Evolutionary conservation across 2,888 invertebrate species (phyloP).

Genomic region (Hoplodrina ambigua): DNA sequence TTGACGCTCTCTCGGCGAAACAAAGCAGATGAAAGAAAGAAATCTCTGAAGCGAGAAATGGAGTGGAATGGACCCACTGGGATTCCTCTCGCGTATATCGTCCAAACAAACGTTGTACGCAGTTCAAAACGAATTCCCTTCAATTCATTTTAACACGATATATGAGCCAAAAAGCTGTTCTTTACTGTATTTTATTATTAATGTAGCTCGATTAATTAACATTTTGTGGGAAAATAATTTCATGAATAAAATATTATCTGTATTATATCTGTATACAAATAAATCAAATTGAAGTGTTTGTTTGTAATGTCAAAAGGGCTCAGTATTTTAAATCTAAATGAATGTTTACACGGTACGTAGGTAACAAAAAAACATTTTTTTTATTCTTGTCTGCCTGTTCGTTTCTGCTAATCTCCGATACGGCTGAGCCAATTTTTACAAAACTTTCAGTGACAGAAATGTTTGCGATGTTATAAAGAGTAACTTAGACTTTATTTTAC

Average conservation of each 20-base stretch:
- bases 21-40: conserved; percentile 81
- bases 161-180: conserved; percentile 12
- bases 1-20: conserved; percentile 78
- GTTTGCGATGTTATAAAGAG: too few species aligned
- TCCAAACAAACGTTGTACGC: conserved; percentile 42
- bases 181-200: conserved; percentile 19
- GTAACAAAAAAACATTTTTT: too few species aligned
- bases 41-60: conserved; percentile 79
- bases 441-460: too few species aligned
- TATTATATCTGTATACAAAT: too few species aligned
- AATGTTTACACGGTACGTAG: too few species aligned
- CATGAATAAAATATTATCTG: not conserved
- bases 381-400: too few species aligned
- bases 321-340: too few species aligned
- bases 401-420: too few species aligned
- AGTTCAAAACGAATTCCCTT: conserved; percentile 27
- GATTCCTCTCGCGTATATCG: conserved; percentile 67
- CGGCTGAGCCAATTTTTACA: too few species aligned
- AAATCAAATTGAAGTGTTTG: too few species aligned
- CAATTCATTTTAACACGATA: conserved; percentile 25
- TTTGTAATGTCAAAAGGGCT: too few species aligned
- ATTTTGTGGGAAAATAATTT: conserved; percentile 14
- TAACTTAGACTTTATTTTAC: too few species aligned
- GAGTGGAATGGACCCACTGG: conserved; percentile 72
- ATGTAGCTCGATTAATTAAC: conserved; percentile 14